phyloP scores from a whole-genome alignment of 1,140 invertebrate genomes.

The Asobara japonica region DNA sequence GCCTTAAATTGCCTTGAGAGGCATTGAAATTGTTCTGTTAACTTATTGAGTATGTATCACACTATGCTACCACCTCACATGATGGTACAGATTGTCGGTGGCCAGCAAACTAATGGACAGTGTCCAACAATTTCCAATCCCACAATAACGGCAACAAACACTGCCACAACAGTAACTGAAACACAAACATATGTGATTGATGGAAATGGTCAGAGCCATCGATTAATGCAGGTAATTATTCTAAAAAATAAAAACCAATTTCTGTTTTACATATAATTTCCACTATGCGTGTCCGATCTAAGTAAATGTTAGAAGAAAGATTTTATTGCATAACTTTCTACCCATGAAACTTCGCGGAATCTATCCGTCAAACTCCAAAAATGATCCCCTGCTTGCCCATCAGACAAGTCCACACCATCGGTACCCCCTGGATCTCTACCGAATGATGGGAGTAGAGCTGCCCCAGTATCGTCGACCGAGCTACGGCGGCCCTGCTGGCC shows the following conservation, averaged over 20 bases:
- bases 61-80: constrained; percentile 56
- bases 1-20: background rate
- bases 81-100: constrained; percentile 60
- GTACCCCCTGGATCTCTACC: constrained; percentile 56
- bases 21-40: background rate
- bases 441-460: constrained; percentile 55
- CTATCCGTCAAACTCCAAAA: constrained; percentile 43
- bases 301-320: no score
- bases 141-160: constrained; percentile 47
- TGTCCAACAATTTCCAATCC: constrained; percentile 36
- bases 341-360: constrained; percentile 29
- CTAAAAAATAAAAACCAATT: constrained; percentile 6
- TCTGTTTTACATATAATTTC: constrained; percentile 21
- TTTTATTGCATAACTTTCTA: no score
- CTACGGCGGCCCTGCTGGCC: constrained; percentile 46
- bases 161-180: constrained; percentile 21
- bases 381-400: background rate
- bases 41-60: constrained; percentile 60
- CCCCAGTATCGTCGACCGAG: constrained; percentile 46
- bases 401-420: constrained; percentile 27
- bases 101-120: constrained; percentile 57
- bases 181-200: background rate
- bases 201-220: constrained; percentile 42
- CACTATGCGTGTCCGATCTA: no score
- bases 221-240: constrained; percentile 53